phyloP scores from a whole-genome alignment of 2,888 invertebrate genomes.

The Drosophila trichaetosa region DNA sequence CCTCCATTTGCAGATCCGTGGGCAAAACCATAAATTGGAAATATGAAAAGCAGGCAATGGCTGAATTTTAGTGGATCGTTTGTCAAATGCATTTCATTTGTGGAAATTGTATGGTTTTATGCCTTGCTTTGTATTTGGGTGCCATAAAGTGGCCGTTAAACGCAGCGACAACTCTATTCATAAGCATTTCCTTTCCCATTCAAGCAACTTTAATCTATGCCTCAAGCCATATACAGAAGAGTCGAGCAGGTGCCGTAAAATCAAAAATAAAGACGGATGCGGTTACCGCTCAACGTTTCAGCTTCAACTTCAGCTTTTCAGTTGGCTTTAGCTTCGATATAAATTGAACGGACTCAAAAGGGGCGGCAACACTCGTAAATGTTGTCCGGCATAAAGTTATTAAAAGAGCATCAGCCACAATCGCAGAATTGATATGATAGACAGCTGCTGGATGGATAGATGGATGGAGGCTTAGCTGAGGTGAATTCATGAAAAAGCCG shows the following conservation, averaged over 20 bases:
- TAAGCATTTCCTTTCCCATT: conserved; percentile 21
- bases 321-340: conserved; percentile 9
- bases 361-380: conserved; percentile 54
- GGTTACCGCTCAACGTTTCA: conserved; percentile 6
- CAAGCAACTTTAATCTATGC: conserved; percentile 14
- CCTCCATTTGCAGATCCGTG: not conserved
- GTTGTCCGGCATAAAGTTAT: conserved; percentile 43
- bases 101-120: conserved; percentile 65
- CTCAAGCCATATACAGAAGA: conserved; percentile 8
- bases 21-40: not conserved
- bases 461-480: conserved; percentile 4
- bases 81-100: conserved; percentile 56
- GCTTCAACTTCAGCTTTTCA: not conserved
- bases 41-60: not conserved
- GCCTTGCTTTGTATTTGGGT: conserved; percentile 14
- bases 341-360: conserved; percentile 42
- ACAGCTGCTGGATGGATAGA: conserved; percentile 6
- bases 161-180: conserved; percentile 58
- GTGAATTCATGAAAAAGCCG: conserved; percentile 45
- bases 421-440: conserved; percentile 15
- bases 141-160: conserved; percentile 46
- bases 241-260: conserved; percentile 48
- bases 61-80: conserved; percentile 32
- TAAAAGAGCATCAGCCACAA: conserved; percentile 43
- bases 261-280: conserved; percentile 36